phyloP scores from a whole-genome alignment of 2,797 vertebrate species.

The Leptodactylus fallax region DNA sequence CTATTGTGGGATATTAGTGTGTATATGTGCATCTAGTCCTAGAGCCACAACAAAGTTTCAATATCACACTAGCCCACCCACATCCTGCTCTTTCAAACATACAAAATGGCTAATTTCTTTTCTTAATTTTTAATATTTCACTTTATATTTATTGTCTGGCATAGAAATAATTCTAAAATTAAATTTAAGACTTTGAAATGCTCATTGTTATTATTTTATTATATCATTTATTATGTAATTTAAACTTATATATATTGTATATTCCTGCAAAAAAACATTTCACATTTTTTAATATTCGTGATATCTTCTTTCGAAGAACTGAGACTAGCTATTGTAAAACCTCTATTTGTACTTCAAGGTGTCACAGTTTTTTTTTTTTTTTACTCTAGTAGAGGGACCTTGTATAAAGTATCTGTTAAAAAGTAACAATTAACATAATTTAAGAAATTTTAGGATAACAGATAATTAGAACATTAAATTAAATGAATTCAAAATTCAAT shows the following conservation, averaged over 20 bases:
- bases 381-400: too few species aligned
- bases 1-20: slow-evolving; percentile 33
- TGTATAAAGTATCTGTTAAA: too few species aligned
- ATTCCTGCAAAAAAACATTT: neutral
- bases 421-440: too few species aligned
- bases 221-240: neutral
- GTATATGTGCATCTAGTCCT: slow-evolving; percentile 19
- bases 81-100: slow-evolving; percentile 52
- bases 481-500: too few species aligned
- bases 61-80: slow-evolving; percentile 52
- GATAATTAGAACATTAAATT: too few species aligned
- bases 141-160: neutral
- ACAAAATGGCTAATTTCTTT: neutral
- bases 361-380: neutral
- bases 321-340: neutral
- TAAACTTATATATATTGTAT: neutral
- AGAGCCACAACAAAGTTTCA: slow-evolving; percentile 57
- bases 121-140: neutral
- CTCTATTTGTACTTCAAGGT: neutral
- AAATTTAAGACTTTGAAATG: neutral
- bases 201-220: neutral
- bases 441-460: too few species aligned
- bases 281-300: neutral
- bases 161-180: neutral
- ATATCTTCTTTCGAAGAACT: slow-evolving; percentile 45